Conservation (phyloP, 2,113 vertebrate genomes). For the Petaurus breviceps region DNA sequence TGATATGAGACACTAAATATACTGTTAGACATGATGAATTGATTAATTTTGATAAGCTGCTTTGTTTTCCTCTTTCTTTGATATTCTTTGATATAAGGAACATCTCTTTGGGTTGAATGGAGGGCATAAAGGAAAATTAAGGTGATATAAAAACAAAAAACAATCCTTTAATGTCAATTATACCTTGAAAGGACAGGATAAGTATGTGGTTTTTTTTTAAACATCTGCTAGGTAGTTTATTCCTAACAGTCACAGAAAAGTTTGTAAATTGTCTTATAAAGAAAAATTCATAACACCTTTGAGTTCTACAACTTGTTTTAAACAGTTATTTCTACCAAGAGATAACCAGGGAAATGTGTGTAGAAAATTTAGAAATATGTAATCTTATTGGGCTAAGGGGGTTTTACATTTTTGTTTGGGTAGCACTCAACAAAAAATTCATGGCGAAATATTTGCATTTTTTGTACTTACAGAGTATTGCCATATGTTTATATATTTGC, state of each 20-base stretch:
- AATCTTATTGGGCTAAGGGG: not conserved
- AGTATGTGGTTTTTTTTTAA: not conserved
- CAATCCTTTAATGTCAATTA: not conserved
- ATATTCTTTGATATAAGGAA: not conserved
- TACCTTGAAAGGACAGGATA: not conserved
- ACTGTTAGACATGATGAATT: not conserved
- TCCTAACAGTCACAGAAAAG: not conserved
- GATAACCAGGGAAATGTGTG: not conserved
- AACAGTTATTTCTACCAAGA: not conserved
- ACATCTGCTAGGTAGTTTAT: not conserved
- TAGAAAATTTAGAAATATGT: not conserved
- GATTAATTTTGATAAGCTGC: not conserved
- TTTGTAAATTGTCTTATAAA: not conserved
- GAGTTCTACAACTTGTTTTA: not conserved
- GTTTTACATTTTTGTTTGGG: not conserved
- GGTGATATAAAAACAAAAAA: not conserved
- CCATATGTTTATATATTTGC: not conserved
- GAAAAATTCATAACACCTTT: not conserved
- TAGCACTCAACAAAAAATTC: not conserved
- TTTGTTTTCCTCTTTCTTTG: not conserved
- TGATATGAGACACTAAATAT: not conserved
- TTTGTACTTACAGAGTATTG: not conserved
- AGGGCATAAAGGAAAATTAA: not conserved
- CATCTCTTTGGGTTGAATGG: not conserved
- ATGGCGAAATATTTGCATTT: not conserved